Evolutionary conservation across 2,113 vertebrate species (phyloP), one percentile per base, ranked within the genome.

Genomic region (Aviceda subcristata): DNA sequence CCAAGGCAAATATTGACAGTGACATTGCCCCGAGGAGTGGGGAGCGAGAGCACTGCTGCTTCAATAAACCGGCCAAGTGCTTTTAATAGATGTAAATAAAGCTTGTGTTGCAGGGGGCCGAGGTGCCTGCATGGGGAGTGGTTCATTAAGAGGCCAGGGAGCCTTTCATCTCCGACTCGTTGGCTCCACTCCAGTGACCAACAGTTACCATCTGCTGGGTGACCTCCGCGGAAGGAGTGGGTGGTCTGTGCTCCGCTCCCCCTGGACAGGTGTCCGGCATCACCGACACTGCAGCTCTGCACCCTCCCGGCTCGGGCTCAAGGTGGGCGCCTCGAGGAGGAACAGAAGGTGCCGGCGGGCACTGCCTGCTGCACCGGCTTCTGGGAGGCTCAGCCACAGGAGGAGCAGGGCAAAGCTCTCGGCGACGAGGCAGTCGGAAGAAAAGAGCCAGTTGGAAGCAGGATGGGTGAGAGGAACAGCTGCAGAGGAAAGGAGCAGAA

Each of bases 401-500:
- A 71, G 38, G 10, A 71, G n/a, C 18, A 7, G 0, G 7, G 53
- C 11, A 16, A 26, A 86, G 23, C 39, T 24, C 22, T 55, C 0
- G 0, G 17, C n/a, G 32, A 8, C 0, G 0, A 18, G 0, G 6
- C 4, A 6, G 39, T n/a, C 39, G 26, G 22, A 10, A 2, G 19
- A 17, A 27, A 12, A 53, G 34, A 59, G 30, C 1, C 57, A 6
- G 2, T 0, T 43, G 79, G 71, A n/a, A 46, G 62, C 23, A 26
- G 24, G 41, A 5, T 0, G 20, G 60, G 41, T 0, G 32, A 51
- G 67, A 63, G 62, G 15, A 90, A 18, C 14, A 48, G 66, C 82
- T 60, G 89, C 71, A 24, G 78, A 45, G 32, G 34, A 48, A 18
- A 38, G 72, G 30, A 82, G 57, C 43, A 66, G 85, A 8, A 29